A percentile compares a stretch with the other conserved stretches of the same genome.
Evolutionary conservation across 2,888 invertebrate genomes (phyloP).

Genomic region (Patella pellucida): DNA sequence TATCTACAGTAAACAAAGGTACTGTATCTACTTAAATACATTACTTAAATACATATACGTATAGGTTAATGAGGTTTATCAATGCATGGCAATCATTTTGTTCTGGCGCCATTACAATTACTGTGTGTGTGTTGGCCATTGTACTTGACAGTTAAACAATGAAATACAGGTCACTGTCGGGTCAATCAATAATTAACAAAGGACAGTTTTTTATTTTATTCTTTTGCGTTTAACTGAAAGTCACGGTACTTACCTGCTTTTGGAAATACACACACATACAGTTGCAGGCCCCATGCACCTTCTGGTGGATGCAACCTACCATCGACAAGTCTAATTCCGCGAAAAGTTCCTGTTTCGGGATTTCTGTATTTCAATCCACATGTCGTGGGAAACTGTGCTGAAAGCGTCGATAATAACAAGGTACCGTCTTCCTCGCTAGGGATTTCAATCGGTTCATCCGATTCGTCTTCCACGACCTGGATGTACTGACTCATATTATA

Average conservation of each 20-base stretch:
- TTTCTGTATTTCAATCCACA: slow-evolving; percentile 97
- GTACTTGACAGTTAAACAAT: too few relatives aligned
- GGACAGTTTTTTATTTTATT: too few relatives aligned
- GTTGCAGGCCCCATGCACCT: slow-evolving; percentile 84
- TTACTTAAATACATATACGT: too few relatives aligned
- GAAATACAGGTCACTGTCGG: too few relatives aligned
- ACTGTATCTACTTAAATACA: too few relatives aligned
- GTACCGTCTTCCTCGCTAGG: slow-evolving; percentile 95
- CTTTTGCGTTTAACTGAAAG: too few relatives aligned
- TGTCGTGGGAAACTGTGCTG: slow-evolving; percentile 97
- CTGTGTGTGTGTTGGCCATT: too few relatives aligned
- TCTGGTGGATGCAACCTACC: slow-evolving; percentile 94
- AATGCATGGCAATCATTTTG: too few relatives aligned
- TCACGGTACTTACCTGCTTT: slow-evolving; percentile 47
- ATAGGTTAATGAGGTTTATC: too few relatives aligned
- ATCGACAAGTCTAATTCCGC: slow-evolving; percentile 82
- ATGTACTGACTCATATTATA: slow-evolving; percentile 75
- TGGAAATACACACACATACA: slow-evolving; percentile 80
- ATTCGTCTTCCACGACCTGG: slow-evolving; percentile 94
- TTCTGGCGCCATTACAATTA: too few relatives aligned
- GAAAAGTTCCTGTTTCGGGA: slow-evolving; percentile 76
- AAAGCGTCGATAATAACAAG: slow-evolving; percentile 89
- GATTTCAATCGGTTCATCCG: slow-evolving; percentile 94
- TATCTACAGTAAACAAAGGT: too few relatives aligned
- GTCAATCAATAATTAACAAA: too few relatives aligned